A percentile compares a stretch with the other conserved stretches of the same genome.
Conservation (phyloP, 2,113 vertebrate genomes). For the Albula glossodonta region DNA sequence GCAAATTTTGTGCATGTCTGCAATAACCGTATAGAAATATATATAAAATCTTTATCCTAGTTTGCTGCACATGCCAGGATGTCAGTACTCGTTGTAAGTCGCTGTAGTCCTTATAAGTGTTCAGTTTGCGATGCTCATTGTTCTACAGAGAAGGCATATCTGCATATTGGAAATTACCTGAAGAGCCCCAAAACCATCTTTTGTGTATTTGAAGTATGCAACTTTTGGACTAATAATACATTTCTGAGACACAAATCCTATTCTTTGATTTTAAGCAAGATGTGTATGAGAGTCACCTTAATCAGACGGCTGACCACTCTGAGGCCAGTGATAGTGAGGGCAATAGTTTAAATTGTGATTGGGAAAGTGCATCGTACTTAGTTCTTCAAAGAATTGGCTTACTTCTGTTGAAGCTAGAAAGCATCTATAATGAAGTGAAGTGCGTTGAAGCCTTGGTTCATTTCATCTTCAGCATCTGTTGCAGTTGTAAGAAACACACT, state of each 20-base stretch:
- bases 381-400: conserved; percentile 33
- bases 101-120: too few relatives aligned
- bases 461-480: conserved; percentile 26
- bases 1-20: too few relatives aligned
- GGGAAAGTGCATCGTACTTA: conserved; percentile 21
- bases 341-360: conserved; percentile 31
- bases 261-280: conserved; percentile 34
- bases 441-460: conserved; percentile 39
- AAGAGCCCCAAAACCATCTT: conserved; percentile 19
- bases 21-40: too few relatives aligned
- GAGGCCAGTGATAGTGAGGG: conserved; percentile 24
- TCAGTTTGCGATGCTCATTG: not conserved
- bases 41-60: too few relatives aligned
- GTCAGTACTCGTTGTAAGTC: too few relatives aligned
- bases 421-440: conserved; percentile 30
- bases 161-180: conserved; percentile 19
- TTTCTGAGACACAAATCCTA: conserved; percentile 38
- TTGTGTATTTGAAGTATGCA: conserved; percentile 21
- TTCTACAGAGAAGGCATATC: conserved; percentile 11
- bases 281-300: conserved; percentile 20
- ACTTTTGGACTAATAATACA: conserved; percentile 12
- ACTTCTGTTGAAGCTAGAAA: conserved; percentile 40
- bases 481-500: conserved; percentile 21
- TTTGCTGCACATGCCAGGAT: too few relatives aligned
- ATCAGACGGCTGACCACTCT: conserved; percentile 24